phyloP scores from a whole-genome alignment of 1,140 invertebrate species.

The Diabrotica virgifera region DNA sequence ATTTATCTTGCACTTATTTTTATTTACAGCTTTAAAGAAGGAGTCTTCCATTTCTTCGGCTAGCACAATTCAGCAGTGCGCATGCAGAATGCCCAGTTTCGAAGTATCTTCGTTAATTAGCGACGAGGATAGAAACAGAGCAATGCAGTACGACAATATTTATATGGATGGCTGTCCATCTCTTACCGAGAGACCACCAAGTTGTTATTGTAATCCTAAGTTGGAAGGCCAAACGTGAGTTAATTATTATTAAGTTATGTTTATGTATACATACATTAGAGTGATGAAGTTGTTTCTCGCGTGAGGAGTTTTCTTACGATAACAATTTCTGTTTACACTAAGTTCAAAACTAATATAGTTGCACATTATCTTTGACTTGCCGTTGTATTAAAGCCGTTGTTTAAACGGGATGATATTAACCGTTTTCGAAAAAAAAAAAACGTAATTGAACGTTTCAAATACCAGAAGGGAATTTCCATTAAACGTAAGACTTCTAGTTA shows the following conservation, averaged over 20 bases:
- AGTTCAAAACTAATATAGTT: no score
- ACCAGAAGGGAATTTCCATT: no score
- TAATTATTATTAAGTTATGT: background rate
- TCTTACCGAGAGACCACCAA: conserved; percentile 4
- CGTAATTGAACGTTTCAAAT: no score
- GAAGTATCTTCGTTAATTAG: conserved; percentile 4
- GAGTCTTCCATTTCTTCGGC: conserved; percentile 26
- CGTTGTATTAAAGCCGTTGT: no score
- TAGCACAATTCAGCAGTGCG: conserved; percentile 20
- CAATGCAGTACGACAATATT: conserved; percentile 9
- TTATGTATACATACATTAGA: background rate
- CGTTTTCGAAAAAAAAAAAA: no score
- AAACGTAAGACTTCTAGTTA: no score
- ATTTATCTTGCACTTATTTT: background rate
- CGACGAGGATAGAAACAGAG: conserved; percentile 12
- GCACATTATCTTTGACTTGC: no score
- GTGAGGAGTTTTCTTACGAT: no score
- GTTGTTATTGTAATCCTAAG: conserved; percentile 23
- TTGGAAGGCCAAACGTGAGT: conserved; percentile 22
- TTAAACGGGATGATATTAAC: no score
- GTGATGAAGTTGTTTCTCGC: no score
- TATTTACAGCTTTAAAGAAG: conserved; percentile 26
- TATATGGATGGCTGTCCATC: conserved; percentile 22
- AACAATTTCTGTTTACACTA: no score
- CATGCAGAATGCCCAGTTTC: conserved; percentile 9